Conservation (phyloP, 2,113 vertebrate species). For the Hypocryptadius cinnamomeus region DNA sequence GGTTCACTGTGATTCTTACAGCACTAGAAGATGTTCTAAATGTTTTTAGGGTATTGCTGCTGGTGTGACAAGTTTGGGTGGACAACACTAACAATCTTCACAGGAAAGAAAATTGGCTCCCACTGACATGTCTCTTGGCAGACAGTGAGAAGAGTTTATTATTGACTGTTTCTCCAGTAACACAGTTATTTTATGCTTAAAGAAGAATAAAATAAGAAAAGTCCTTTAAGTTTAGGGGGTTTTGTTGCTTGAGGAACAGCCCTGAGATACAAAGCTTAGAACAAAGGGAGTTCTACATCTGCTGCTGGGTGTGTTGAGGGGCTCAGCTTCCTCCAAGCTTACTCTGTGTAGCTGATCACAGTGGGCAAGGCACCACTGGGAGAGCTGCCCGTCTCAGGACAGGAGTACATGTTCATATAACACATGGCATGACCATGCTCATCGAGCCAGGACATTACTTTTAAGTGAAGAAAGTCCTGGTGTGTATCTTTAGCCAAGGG, state of each 20-base stretch:
- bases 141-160: not conserved
- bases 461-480: not conserved
- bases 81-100: not conserved
- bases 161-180: not conserved
- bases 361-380: not conserved
- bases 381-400: not conserved
- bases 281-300: not conserved
- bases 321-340: not conserved
- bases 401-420: not conserved
- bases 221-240: not conserved
- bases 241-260: not conserved
- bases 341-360: not conserved
- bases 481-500: not conserved
- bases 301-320: accelerated
- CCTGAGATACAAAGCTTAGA: not conserved
- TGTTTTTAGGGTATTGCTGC: not conserved
- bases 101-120: not conserved
- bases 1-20: not conserved
- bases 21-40: not conserved
- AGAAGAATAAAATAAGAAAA: not conserved
- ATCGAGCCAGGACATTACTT: not conserved
- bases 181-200: not conserved
- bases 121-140: not conserved
- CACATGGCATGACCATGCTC: not conserved
- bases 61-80: not conserved